Conservation (phyloP, 2,797 vertebrate genomes). For the Morus bassanus region DNA sequence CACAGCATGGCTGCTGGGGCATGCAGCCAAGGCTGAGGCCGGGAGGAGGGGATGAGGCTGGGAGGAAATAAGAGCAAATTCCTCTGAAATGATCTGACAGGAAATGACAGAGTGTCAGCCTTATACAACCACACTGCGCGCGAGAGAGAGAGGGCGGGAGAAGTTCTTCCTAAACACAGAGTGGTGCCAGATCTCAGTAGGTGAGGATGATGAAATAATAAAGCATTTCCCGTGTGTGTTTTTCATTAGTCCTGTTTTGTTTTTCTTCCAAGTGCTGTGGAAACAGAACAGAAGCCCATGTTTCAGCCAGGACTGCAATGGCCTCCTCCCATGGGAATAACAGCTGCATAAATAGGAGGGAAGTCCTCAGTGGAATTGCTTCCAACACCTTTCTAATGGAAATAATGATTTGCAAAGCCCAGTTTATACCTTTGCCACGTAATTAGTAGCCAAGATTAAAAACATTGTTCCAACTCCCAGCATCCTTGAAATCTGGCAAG, state of each 20-base stretch:
- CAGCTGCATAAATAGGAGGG: conserved; percentile 89
- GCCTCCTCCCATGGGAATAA: conserved; percentile 85
- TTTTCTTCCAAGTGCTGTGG: conserved; percentile 98
- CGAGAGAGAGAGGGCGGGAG: conserved; percentile 73
- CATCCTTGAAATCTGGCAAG: conserved; percentile 81
- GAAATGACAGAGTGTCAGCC: conserved; percentile 90
- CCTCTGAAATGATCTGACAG: conserved; percentile 91
- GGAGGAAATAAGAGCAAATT: conserved; percentile 96
- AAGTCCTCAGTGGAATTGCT: conserved; percentile 76
- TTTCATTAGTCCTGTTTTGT: conserved; percentile 97
- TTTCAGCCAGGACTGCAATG: conserved; percentile 87
- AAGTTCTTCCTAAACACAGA: conserved; percentile 85
- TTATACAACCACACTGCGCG: conserved; percentile 71
- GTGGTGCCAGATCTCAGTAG: conserved; percentile 91
- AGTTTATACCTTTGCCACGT: conserved; percentile 80
- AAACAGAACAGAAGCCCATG: conserved; percentile 93
- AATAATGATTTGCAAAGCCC: conserved; percentile 94
- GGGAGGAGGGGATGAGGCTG: conserved; percentile 64
- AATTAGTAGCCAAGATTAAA: conserved; percentile 83
- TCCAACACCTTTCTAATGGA: conserved; percentile 90
- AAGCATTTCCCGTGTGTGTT: conserved; percentile 99
- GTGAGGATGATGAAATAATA: conserved; percentile 99
- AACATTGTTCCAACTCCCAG: conserved; percentile 80
- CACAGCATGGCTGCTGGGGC: conserved; percentile 75
- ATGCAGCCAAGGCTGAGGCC: conserved; percentile 73